Conservation (phyloP, 2,113 vertebrate genomes). For the Ibidorhyncha struthersii region DNA sequence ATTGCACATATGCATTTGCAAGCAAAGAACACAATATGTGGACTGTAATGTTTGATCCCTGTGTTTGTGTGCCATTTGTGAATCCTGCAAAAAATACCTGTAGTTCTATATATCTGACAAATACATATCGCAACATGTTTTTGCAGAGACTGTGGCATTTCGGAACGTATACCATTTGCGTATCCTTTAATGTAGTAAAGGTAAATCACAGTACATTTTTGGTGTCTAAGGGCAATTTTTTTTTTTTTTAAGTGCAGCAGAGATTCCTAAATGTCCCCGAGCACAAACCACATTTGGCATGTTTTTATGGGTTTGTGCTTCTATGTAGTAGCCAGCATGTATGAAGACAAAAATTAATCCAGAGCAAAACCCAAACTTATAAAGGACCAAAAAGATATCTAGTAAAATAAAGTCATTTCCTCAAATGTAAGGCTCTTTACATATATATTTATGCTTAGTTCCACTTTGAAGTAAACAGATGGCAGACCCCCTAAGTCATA, state of each 20-base stretch:
- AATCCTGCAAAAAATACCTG: background rate
- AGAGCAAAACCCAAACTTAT: background rate
- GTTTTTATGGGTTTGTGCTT: background rate
- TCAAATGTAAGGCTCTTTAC: background rate
- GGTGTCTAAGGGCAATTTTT: background rate
- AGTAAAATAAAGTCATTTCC: background rate
- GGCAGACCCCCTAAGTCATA: constrained; percentile 30
- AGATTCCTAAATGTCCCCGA: background rate
- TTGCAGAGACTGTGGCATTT: background rate
- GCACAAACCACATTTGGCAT: background rate
- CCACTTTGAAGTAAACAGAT: background rate
- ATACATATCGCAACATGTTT: background rate
- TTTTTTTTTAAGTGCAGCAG: background rate
- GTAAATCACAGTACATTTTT: background rate
- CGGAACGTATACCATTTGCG: background rate
- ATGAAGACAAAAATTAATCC: background rate
- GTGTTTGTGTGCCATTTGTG: background rate
- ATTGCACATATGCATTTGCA: background rate
- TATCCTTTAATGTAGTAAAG: background rate
- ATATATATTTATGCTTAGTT: background rate
- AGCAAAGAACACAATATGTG: background rate
- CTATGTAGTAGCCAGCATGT: background rate
- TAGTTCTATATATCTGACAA: background rate
- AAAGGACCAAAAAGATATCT: background rate
- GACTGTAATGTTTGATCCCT: background rate